Evolutionary conservation across 2,113 vertebrate genomes (phyloP).

Genomic region (Entelurus aequoreus): DNA sequence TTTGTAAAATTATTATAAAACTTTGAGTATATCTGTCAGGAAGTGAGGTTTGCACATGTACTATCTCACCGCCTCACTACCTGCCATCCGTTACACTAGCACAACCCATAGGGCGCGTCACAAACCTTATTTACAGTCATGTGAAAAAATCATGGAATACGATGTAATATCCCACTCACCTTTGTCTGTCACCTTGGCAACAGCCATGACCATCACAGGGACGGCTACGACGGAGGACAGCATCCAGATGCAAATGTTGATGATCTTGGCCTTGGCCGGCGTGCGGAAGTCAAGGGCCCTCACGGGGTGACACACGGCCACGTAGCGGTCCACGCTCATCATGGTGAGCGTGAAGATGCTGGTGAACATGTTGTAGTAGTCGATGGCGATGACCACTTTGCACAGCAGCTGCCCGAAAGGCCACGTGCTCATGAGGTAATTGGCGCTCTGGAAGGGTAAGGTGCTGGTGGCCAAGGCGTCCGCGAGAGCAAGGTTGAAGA

Average conservation of each 20-base stretch:
- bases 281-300: conserved; percentile 92
- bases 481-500: conserved; percentile 93
- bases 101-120: no score
- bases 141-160: neutral
- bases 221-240: conserved; percentile 87
- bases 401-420: conserved; percentile 89
- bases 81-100: no score
- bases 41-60: no score
- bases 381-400: conserved; percentile 87
- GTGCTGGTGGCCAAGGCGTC: conserved; percentile 92
- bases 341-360: conserved; percentile 98
- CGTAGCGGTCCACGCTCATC: conserved; percentile 97
- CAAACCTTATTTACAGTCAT: neutral
- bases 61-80: no score
- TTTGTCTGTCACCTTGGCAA: conserved; percentile 75
- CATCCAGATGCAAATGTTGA: conserved; percentile 96
- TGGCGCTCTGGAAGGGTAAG: conserved; percentile 92
- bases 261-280: conserved; percentile 87
- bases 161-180: conserved; percentile 66
- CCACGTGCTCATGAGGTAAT: conserved; percentile 94
- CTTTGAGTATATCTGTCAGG: no score
- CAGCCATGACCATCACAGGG: conserved; percentile 90
- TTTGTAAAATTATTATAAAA: no score
- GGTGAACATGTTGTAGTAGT: conserved; percentile 99
- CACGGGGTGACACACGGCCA: conserved; percentile 92